phyloP scores from a whole-genome alignment of 2,888 invertebrate species.

The Sphaerophoria rueppellii region DNA sequence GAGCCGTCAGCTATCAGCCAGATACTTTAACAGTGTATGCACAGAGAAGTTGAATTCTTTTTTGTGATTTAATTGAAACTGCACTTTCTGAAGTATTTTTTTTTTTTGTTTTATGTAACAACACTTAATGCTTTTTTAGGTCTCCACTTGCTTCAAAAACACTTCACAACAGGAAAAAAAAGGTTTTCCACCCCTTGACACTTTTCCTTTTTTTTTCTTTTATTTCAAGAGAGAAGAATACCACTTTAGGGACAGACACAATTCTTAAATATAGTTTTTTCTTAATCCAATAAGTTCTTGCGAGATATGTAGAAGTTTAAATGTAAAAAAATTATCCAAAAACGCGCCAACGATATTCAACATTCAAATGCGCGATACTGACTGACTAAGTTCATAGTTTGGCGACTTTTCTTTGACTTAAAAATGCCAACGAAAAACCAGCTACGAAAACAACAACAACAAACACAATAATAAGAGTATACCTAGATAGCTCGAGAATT shows the following conservation, averaged over 20 bases:
- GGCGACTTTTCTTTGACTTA: constrained; percentile 65
- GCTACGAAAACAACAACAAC: constrained; percentile 42
- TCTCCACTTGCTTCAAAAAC: constrained; percentile 2
- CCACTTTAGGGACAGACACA: not conserved
- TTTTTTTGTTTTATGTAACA: constrained; percentile 51
- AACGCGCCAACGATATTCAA: constrained; percentile 75
- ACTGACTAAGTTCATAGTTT: constrained; percentile 76
- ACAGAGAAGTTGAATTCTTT: constrained; percentile 22
- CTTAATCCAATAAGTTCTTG: not conserved
- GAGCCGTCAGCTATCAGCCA: constrained; percentile 37
- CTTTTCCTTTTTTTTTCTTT: not conserved
- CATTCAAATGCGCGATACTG: constrained; percentile 80
- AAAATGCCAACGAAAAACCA: constrained; percentile 51
- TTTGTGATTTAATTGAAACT: constrained; percentile 4
- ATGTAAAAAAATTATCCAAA: constrained; percentile 8
- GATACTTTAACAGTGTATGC: constrained; percentile 33
- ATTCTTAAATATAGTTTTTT: not conserved
- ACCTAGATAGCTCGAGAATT: constrained; percentile 45
- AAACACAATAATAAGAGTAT: constrained; percentile 20
- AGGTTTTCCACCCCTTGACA: constrained; percentile 28
- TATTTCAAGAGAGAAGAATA: not conserved
- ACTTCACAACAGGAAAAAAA: constrained; percentile 3
- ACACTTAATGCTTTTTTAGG: constrained; percentile 30
- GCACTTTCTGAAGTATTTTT: constrained; percentile 31
- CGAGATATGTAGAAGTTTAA: not conserved